Evolutionary conservation across 37 sponge, comb jelly and placozoan genomes (phyloP), one percentile per base, ranked within the genome.

Genomic region (Diacarnus erythraeanus): DNA sequence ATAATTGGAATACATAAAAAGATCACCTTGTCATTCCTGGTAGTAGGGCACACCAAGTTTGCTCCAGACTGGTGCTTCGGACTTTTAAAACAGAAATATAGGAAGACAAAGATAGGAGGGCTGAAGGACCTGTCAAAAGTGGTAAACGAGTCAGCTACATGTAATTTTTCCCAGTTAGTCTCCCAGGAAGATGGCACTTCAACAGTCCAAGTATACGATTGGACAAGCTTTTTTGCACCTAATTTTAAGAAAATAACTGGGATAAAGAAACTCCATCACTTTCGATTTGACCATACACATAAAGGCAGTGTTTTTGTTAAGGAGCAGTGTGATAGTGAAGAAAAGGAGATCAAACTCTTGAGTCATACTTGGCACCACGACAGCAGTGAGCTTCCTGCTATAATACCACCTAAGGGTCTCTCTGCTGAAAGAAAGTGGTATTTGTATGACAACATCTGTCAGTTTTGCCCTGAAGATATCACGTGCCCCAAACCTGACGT

Each of bases 41-140:
- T 74, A 35, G 83, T 74, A 29, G 83, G 83, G 35, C 83, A 82
- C 56, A 82, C 75, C 12, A 60, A 43, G 37, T 73, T 82, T 54
- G 10, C 17, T 10, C n/a, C n/a, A n/a, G n/a, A n/a, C n/a, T n/a
- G n/a, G n/a, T n/a, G n/a, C n/a, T n/a, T n/a, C n/a, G n/a, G 56
- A 10, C 56, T 54, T 10, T 54, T 54, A 10, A 54, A 54, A 17
- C 10, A 17, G 56, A 10, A 20, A 17, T 54, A 20, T 17, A 54
- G 17, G 17, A 54, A 17, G 17, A 54, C 56, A 54, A 54, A 17
- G 10, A 17, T 54, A 20, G 56, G 56, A 17, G 17, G 56, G 17
- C 56, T 54, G 56, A 54, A 10, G 17, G 56, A 54, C 17, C 10
- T 54, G 10, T 54, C 17, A 54, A 10, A 54, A 17, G 56, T 54